Percentiles rank a stretch among this genome's conserved stretches.
phyloP scores from a whole-genome alignment of 2,113 vertebrate species.

The Pyrgilauda ruficollis region DNA sequence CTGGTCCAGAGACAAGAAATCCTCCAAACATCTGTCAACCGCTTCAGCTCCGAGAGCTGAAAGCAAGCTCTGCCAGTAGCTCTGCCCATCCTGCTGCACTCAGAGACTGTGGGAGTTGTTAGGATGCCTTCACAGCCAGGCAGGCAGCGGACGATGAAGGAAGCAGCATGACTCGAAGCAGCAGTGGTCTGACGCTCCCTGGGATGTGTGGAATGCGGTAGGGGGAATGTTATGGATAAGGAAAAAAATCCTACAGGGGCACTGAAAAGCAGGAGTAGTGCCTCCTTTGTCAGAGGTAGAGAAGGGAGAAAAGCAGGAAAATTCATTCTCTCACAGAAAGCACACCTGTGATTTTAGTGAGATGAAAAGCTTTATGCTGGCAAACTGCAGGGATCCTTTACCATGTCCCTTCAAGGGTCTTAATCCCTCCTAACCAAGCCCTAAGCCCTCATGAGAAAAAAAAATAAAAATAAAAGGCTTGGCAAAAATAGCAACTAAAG shows the following conservation, averaged over 20 bases:
- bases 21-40: slow-evolving; percentile 30
- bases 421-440: neutral
- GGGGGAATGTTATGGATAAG: neutral
- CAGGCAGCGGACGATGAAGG: neutral
- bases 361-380: neutral
- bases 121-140: neutral
- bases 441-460: neutral
- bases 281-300: neutral
- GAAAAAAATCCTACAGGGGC: neutral
- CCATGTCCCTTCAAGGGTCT: neutral
- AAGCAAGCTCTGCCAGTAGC: neutral
- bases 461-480: neutral
- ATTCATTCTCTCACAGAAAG: neutral
- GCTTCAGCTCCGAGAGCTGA: neutral
- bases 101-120: neutral
- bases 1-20: slow-evolving; percentile 36
- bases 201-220: neutral
- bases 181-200: neutral
- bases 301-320: neutral
- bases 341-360: neutral
- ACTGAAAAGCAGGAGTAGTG: neutral
- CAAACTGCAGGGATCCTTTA: neutral
- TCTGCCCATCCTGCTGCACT: neutral
- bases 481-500: neutral
- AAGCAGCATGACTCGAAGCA: neutral